Evolutionary conservation across 2,797 vertebrate genomes (phyloP), one percentile per base, ranked within the genome.

Genomic region (Sebastes cheni): DNA sequence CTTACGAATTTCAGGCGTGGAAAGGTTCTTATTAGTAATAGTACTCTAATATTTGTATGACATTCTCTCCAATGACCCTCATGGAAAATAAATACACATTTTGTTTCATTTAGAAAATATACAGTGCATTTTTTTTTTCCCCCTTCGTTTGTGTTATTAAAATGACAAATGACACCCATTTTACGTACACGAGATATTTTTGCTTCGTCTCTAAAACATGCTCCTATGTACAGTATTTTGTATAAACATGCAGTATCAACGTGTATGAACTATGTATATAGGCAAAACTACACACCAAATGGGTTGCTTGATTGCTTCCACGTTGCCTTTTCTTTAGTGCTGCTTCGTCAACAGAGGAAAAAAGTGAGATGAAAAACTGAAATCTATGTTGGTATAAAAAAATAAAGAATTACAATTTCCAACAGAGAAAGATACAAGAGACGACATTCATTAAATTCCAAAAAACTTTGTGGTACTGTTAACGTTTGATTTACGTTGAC

Each of bases 201-300:
- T 91, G 89, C 86, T 93, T 95, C 7, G 80, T 94, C 93, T 94
- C 95, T 90, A 91, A 91, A 94, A 96, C 97, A 97, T 98, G 98
- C 97, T 93, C 94, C 95, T 97, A 92, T 96, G 94, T 97, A 97
- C 95, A 95, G 86, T 95, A 90, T 92, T 90, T 94, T 95, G 95
- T 95, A 96, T 93, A 77, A 96, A 93, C 97, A 97, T 98, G 98
- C 97, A 97, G 91, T 96, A 96, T 92, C 93, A 95, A 86, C 90
- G 94, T 94, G 94, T 93, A 92, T 94, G 95, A 93, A 91, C 94
- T 94, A 96, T 95, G 85, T 95, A 95, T 96, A 95, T 96, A 95
- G 94, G 92, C 91, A 87, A 91, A 96, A 95, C 95, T 96, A 96
- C 95, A 96, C 90, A 92, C 92, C 81, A 52, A 91, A 42, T 92